Percentiles rank a stretch among this genome's conserved stretches.
These are phyloP conservation scores for Cartodere bifasciata DNA, from an alignment of 2,888 invertebrate species.

Conservation along the genomic window DNA sequence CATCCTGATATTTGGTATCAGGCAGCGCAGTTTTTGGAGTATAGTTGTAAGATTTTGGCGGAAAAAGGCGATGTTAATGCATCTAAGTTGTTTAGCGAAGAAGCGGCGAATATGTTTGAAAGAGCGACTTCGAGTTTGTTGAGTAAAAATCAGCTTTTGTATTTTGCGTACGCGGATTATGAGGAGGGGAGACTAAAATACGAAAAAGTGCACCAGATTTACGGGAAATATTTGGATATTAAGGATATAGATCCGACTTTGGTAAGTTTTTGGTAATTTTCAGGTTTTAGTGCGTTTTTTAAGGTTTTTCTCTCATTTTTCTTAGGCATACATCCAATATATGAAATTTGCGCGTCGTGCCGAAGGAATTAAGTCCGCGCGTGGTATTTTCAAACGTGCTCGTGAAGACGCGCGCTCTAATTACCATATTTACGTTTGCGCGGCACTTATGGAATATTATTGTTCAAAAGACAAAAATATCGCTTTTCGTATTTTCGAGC, in stretches of 20 bases:
- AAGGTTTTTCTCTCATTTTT: constrained; percentile 14
- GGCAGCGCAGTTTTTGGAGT: constrained; percentile 92
- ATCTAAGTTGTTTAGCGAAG: constrained; percentile 85
- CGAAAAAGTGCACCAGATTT: constrained; percentile 93
- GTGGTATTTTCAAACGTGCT: constrained; percentile 89
- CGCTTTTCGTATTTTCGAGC: constrained; percentile 91
- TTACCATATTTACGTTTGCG: constrained; percentile 92
- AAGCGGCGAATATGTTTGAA: constrained; percentile 90
- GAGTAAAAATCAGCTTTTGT: constrained; percentile 82
- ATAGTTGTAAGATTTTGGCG: constrained; percentile 82
- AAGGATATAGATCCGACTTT: constrained; percentile 90
- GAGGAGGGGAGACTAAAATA: constrained; percentile 94
- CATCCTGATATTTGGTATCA: constrained; percentile 99
- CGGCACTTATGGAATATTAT: constrained; percentile 98
- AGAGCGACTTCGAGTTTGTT: constrained; percentile 82
- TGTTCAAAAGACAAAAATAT: constrained; percentile 97
- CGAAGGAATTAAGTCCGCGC: constrained; percentile 94
- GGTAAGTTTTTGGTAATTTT: constrained; percentile 40
- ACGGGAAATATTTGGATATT: constrained; percentile 80
- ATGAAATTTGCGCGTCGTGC: constrained; percentile 98
- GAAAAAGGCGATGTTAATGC: constrained; percentile 96
- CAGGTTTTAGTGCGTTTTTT: constrained; percentile 6
- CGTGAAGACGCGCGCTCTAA: constrained; percentile 76
- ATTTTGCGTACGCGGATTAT: constrained; percentile 98
- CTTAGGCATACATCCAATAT: constrained; percentile 88